phyloP scores from a whole-genome alignment of 1,140 invertebrate genomes.

The Drosophila orosa region DNA sequence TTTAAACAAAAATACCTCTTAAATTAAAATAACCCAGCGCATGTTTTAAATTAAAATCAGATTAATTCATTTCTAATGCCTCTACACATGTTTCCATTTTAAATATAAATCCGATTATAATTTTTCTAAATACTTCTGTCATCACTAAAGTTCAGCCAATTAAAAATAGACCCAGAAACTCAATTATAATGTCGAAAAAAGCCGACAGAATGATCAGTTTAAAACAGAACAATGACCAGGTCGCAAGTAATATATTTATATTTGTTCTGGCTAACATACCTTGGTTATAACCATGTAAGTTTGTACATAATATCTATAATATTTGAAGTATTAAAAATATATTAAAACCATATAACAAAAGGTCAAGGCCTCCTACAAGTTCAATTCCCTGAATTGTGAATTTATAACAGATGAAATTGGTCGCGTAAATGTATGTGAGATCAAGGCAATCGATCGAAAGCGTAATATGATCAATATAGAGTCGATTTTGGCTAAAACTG shows the following conservation, averaged over 20 bases:
- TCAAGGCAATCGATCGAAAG: slow-evolving; percentile 29
- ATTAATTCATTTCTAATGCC: background rate
- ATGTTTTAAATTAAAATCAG: background rate
- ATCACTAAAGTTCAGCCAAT: background rate
- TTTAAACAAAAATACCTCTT: no score
- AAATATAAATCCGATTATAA: background rate
- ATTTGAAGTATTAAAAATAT: no score
- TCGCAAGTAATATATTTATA: background rate
- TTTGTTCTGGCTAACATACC: background rate
- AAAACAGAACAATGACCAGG: background rate
- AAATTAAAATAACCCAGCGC: background rate
- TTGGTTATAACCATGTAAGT: background rate
- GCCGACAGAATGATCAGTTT: background rate
- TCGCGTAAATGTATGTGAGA: slow-evolving; percentile 9
- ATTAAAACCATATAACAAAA: background rate
- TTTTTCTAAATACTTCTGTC: background rate
- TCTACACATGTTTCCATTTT: background rate
- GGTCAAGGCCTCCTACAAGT: slow-evolving; percentile 24
- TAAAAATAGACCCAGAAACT: slow-evolving; percentile 1
- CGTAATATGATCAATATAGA: slow-evolving; percentile 28
- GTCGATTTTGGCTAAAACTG: background rate
- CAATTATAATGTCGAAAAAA: no score
- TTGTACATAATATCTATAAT: background rate
- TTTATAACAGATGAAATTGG: background rate
- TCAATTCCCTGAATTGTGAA: slow-evolving; percentile 14